phyloP scores from a whole-genome alignment of 2,888 invertebrate genomes.

The Erebia palarica region DNA sequence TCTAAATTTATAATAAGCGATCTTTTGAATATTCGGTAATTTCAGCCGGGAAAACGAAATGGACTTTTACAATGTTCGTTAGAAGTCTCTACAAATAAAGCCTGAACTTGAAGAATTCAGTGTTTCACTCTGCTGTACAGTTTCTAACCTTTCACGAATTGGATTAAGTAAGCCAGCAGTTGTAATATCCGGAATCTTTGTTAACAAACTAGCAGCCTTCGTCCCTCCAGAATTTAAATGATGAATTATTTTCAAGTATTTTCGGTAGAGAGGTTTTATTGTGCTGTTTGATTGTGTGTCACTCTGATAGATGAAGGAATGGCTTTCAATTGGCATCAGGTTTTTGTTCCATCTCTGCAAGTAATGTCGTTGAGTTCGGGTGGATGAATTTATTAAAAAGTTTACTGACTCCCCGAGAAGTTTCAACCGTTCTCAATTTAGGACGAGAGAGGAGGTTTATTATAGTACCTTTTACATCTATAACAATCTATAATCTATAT shows the following conservation, averaged over 20 bases:
- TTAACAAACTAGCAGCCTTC: slow-evolving; percentile 58
- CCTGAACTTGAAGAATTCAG: background rate
- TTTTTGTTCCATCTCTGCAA: slow-evolving; percentile 64
- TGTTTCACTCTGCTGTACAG: slow-evolving; percentile 2
- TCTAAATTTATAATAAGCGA: too few relatives aligned
- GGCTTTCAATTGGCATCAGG: slow-evolving; percentile 68
- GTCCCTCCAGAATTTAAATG: slow-evolving; percentile 80
- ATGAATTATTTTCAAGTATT: slow-evolving; percentile 81
- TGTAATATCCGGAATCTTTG: slow-evolving; percentile 68
- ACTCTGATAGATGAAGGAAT: slow-evolving; percentile 78
- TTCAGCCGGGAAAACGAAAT: background rate
- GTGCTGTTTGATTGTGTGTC: slow-evolving; percentile 82
- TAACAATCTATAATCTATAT: too few relatives aligned
- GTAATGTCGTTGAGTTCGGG: slow-evolving; percentile 65
- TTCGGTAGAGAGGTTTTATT: slow-evolving; percentile 80
- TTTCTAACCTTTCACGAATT: background rate
- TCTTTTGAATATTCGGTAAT: background rate
- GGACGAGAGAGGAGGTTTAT: slow-evolving; percentile 63
- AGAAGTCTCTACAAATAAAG: background rate
- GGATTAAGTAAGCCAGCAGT: slow-evolving; percentile 55
- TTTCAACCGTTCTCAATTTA: slow-evolving; percentile 65
- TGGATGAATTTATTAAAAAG: slow-evolving; percentile 77
- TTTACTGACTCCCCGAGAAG: slow-evolving; percentile 59
- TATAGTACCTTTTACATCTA: slow-evolving; percentile 81
- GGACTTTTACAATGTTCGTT: background rate